Percentiles rank a stretch among this genome's conserved stretches.
Evolutionary conservation across 2,113 vertebrate species (phyloP).

Genomic region (Dicrurus megarhynchus): DNA sequence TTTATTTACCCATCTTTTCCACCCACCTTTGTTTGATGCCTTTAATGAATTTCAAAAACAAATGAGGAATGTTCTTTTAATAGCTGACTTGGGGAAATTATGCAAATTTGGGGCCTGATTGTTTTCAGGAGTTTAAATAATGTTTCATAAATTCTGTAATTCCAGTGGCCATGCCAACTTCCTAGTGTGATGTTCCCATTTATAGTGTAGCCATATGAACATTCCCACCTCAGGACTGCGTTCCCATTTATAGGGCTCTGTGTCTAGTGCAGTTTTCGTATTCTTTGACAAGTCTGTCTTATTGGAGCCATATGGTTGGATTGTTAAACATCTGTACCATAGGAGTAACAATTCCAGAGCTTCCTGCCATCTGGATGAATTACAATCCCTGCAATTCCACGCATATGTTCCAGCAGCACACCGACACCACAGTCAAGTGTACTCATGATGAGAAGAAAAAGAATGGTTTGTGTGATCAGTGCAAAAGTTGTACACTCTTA

Average conservation of each 20-base stretch:
- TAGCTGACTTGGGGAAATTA: not conserved
- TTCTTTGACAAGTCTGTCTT: constrained; percentile 25
- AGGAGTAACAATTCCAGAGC: constrained; percentile 55
- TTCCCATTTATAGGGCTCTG: not conserved
- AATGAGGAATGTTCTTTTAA: not conserved
- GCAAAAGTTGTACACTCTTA: not conserved
- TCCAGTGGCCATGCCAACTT: not conserved
- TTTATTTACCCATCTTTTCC: not conserved
- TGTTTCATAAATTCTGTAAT: not conserved
- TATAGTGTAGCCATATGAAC: not conserved
- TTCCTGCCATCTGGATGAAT: constrained; percentile 71
- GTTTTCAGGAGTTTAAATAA: not conserved
- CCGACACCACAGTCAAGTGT: not conserved
- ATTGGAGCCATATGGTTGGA: constrained; percentile 68
- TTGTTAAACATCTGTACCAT: constrained; percentile 72
- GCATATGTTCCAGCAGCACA: not conserved
- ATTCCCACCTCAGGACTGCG: not conserved
- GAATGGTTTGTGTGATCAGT: not conserved
- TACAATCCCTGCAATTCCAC: constrained; percentile 1
- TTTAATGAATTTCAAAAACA: not conserved
- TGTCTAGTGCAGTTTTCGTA: constrained; percentile 19
- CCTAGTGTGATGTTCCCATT: not conserved
- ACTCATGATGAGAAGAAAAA: not conserved
- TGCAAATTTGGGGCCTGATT: not conserved
- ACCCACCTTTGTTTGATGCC: not conserved